Evolutionary conservation across 2,113 vertebrate genomes (phyloP), one percentile per base, ranked within the genome.

Genomic region (Lynx canadensis): DNA sequence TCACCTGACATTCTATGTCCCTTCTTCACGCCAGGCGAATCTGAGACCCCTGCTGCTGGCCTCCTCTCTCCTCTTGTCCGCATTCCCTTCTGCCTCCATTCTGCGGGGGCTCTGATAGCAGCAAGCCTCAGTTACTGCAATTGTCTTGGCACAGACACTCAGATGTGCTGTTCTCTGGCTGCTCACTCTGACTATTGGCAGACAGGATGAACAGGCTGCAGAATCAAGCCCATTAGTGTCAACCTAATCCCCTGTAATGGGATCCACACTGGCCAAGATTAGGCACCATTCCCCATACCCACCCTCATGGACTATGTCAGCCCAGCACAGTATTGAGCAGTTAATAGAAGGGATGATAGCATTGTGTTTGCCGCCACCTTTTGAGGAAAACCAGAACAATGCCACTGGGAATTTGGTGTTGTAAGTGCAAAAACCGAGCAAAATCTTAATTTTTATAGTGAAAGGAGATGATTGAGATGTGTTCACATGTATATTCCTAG

Each of bases 141-240:
- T 85, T 74, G 85, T 65, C 68, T 95, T 98, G 96, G 97, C 97
- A 97, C 1, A 13, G n/a, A 7, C 33, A 66, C 48, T 88, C 63
- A 68, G 78, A 29, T 88, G 69, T 33, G 94, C 84, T 87, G 48
- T 88, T 89, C 78, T 93, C 96, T 98, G 97, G 98, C 97, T 97
- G 73, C 96, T 97, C 82, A 52, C 86, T 90, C 94, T 93, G 96
- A 91, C 91, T 83, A 38, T 93, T 97, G 97, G 98, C 98, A 98
- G 96, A 74, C 91, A 84, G 92, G 73, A 89, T 65, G 95, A 98
- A 93, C 93, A 97, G 93, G 82, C 95, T 94, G 89, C 93, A 95
- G 91, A 89, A 95, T 92, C 96, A 91, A 97, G 92, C 92, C 96
- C 96, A 97, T 97, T 98, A 98, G 89, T 95, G 97, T 97, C 97